phyloP scores from a whole-genome alignment of 2,797 vertebrate species.

The Pangasius krempfi region DNA sequence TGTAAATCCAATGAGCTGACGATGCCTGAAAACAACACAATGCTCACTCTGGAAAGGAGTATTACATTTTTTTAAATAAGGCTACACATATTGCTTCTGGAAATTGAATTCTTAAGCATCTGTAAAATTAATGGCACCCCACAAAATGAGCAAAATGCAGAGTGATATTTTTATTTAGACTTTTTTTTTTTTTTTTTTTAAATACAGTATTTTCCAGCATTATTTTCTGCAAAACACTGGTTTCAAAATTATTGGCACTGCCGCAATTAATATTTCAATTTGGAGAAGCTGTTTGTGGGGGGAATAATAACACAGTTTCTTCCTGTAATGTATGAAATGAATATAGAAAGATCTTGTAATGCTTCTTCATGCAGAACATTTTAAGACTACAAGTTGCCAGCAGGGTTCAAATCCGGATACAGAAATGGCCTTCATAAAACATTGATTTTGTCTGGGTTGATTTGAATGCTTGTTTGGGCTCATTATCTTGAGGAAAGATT shows the following conservation, averaged over 20 bases:
- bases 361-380: neutral
- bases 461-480: neutral
- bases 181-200: neutral
- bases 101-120: neutral
- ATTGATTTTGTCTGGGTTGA: neutral
- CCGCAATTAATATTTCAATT: neutral
- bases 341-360: neutral
- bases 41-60: neutral
- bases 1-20: neutral
- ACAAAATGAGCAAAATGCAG: neutral
- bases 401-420: neutral
- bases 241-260: neutral
- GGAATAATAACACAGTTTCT: neutral
- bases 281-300: neutral
- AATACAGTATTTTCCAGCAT: neutral
- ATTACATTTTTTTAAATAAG: neutral
- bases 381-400: neutral
- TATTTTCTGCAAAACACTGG: neutral
- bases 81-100: neutral
- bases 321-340: neutral
- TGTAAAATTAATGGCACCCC: neutral
- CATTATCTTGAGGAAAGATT: neutral
- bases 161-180: neutral
- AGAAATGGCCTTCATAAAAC: neutral
- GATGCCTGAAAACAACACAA: neutral